Evolutionary conservation across 1,140 invertebrate genomes (phyloP).

Genomic region (Bradysia coprophila): DNA sequence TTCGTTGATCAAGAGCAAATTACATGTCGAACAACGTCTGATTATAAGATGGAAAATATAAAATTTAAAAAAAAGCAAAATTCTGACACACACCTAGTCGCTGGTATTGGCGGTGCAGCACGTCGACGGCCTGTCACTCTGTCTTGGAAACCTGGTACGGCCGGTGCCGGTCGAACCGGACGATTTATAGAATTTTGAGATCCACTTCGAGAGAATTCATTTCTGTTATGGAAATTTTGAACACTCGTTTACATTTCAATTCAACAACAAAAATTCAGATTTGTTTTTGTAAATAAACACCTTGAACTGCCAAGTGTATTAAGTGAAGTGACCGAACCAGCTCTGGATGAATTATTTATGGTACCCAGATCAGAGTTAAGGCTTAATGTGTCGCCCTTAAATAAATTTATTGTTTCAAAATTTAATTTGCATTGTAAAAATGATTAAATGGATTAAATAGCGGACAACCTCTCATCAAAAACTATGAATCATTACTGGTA

Average conservation of each 20-base stretch:
- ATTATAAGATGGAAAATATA: not conserved
- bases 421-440: too few species aligned
- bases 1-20: too few species aligned
- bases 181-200: not conserved
- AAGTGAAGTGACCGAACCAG: not conserved
- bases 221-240: too few species aligned
- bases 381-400: not conserved
- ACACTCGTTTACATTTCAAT: too few species aligned
- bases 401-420: too few species aligned
- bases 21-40: not conserved
- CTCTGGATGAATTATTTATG: not conserved
- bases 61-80: not conserved
- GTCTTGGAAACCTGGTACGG: not conserved
- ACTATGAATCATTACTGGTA: too few species aligned
- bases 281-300: not conserved
- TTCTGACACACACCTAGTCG: not conserved
- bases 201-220: not conserved
- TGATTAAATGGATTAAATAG: too few species aligned
- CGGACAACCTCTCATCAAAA: too few species aligned
- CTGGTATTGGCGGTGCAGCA: not conserved
- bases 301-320: not conserved
- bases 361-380: not conserved
- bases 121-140: not conserved
- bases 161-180: conserved; percentile 1
- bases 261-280: too few species aligned